Conservation (phyloP, 1,140 invertebrate genomes). For the Paramacrobiotus metropolitanus region DNA sequence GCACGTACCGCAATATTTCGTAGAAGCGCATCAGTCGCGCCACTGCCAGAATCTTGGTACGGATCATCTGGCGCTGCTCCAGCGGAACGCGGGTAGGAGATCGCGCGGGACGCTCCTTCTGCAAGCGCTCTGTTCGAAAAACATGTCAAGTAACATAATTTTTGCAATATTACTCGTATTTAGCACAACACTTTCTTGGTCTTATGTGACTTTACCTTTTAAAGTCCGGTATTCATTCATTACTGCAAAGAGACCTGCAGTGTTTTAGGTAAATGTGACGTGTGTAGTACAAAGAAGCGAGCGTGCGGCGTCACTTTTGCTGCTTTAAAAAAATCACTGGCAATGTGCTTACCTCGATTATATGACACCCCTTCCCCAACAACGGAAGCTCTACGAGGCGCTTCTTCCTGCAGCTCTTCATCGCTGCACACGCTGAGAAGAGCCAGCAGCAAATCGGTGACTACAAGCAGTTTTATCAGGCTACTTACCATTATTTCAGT, state of each 20-base stretch:
- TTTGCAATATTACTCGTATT: too few species aligned
- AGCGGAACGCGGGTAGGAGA: background rate
- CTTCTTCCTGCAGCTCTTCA: slow-evolving; percentile 88
- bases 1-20: too few species aligned
- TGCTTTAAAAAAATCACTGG: background rate
- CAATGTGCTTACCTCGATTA: background rate
- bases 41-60: background rate
- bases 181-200: too few species aligned
- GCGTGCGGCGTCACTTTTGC: too few species aligned
- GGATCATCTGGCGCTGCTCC: background rate
- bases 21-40: background rate
- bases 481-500: too few species aligned
- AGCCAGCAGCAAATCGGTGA: slow-evolving; percentile 99
- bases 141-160: too few species aligned
- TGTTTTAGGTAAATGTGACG: background rate
- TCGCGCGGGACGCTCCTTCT: background rate
- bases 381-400: slow-evolving; percentile 16
- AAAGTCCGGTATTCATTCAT: background rate
- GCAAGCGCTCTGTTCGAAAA: background rate
- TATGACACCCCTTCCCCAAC: slow-evolving; percentile 18
- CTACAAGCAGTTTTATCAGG: slow-evolving; percentile 30
- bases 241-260: background rate
- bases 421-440: slow-evolving; percentile 99
- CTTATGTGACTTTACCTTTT: background rate
- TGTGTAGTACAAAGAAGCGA: background rate